Percentiles rank a stretch among this genome's conserved stretches.
Conservation (phyloP, 92 coral and sea anemone genomes). For the Plumapathes pennacea region DNA sequence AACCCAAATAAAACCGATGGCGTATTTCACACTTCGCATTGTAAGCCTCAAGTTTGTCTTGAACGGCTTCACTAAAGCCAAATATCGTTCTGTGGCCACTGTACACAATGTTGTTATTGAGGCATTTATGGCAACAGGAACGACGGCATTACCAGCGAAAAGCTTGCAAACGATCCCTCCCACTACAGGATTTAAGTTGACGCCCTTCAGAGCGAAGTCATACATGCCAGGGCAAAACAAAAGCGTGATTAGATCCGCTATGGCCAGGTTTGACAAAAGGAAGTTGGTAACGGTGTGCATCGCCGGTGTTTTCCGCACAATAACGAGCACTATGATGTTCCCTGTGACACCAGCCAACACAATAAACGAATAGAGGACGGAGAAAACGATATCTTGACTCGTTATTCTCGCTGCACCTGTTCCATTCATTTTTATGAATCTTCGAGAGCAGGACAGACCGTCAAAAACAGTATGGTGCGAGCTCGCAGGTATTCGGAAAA, state of each 20-base stretch:
- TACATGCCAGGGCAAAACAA: conserved; percentile 40
- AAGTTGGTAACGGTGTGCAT: conserved; percentile 49
- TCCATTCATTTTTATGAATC: too few species aligned
- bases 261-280: conserved; percentile 34
- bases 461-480: too few species aligned
- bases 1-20: conserved; percentile 5
- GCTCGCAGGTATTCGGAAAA: too few species aligned
- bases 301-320: conserved; percentile 32
- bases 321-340: conserved; percentile 22
- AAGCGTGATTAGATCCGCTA: conserved; percentile 33
- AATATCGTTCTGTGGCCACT: conserved; percentile 39
- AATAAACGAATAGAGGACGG: conserved; percentile 26
- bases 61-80: conserved; percentile 45
- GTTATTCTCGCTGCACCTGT: too few species aligned
- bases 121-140: conserved; percentile 28
- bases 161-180: conserved; percentile 43
- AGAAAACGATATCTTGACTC: conserved; percentile 17
- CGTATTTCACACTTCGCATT: not conserved
- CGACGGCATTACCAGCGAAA: conserved; percentile 37
- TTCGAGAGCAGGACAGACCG: too few species aligned
- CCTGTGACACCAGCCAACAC: conserved; percentile 40
- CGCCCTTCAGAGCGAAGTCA: conserved; percentile 21
- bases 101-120: conserved; percentile 18
- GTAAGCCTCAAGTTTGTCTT: conserved; percentile 7
- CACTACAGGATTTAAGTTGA: not conserved